These are phyloP conservation scores for Cossypha niveicapilla DNA, from an alignment of 2,797 vertebrate genomes.

Conservation along the genomic window DNA sequence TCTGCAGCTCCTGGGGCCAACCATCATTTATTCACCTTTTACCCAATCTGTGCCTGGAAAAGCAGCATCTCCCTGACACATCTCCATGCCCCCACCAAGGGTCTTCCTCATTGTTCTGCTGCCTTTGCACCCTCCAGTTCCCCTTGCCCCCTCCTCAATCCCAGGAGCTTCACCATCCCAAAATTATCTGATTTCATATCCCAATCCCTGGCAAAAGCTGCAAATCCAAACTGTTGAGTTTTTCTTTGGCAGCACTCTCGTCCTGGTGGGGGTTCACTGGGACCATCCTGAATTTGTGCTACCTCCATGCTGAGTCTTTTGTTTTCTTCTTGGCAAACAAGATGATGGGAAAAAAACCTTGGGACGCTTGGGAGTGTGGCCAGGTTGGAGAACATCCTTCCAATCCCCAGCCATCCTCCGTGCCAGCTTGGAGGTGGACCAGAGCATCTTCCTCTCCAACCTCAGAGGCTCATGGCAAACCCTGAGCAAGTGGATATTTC, in stretches of 20 bases:
- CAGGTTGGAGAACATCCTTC: not conserved
- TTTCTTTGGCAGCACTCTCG: not conserved
- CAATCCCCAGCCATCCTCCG: accelerated
- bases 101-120: not conserved
- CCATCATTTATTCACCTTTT: not conserved
- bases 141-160: not conserved
- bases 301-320: not conserved
- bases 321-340: not conserved
- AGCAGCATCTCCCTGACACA: accelerated
- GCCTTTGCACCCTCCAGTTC: not conserved
- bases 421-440: not conserved
- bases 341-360: accelerated
- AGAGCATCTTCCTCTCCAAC: not conserved
- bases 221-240: not conserved
- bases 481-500: accelerated
- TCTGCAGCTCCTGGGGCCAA: accelerated
- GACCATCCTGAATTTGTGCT: accelerated
- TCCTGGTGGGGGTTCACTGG: accelerated
- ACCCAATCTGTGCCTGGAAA: accelerated
- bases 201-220: not conserved
- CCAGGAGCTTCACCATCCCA: accelerated
- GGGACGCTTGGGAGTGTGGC: accelerated
- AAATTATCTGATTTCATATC: not conserved
- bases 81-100: not conserved
- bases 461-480: not conserved